Evolutionary conservation across 2,797 vertebrate species (phyloP).

Genomic region (Danio choprae): DNA sequence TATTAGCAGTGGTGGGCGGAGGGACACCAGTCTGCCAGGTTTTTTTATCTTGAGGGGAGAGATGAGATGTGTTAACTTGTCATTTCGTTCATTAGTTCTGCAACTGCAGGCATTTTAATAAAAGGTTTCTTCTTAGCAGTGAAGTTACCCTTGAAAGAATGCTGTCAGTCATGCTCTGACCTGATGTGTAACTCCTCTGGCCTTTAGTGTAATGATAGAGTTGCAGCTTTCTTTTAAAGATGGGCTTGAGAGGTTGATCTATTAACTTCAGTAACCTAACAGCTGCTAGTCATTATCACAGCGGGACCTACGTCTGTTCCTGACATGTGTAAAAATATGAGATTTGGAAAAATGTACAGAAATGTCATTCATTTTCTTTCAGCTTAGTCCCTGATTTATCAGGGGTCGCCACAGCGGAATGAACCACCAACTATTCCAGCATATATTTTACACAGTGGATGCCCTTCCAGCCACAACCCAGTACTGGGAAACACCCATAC

Average conservation of each 20-base stretch:
- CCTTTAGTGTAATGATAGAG: neutral
- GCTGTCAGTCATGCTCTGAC: neutral
- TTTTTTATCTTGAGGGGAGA: neutral
- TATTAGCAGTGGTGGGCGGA: neutral
- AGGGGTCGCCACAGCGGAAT: no score
- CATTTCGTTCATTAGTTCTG: neutral
- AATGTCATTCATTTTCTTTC: no score
- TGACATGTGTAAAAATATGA: neutral
- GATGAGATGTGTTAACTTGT: slow-evolving; percentile 18
- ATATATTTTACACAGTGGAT: no score
- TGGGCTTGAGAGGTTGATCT: neutral
- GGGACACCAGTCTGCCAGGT: neutral
- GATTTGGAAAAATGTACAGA: no score
- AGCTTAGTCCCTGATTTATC: no score
- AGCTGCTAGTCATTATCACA: slow-evolving; percentile 20
- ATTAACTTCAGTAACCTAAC: neutral
- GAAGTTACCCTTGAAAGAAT: neutral
- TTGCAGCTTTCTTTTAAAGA: neutral
- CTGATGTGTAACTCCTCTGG: neutral
- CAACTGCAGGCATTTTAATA: neutral
- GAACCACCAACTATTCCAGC: no score
- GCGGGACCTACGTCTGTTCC: neutral
- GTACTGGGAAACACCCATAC: no score
- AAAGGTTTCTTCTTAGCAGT: neutral
- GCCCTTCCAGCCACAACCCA: no score